Base-by-base conservation (phyloP, 2,888 invertebrate genomes). In the Andrena praecox region DNA sequence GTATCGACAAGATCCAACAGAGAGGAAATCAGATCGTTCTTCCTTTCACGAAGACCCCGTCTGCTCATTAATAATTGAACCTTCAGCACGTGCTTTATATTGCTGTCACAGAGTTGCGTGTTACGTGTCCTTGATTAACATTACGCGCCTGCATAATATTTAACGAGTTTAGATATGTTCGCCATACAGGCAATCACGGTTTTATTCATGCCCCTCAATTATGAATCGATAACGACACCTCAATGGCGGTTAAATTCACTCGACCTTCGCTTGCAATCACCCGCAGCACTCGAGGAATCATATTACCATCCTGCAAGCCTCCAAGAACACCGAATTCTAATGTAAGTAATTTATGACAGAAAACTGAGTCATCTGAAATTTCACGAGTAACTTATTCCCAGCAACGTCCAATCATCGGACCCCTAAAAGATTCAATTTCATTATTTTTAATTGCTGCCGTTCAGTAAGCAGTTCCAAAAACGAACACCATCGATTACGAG, bases 1-100 rank as follows among this genome's bases (percentile, higher is more conserved):
- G 48, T n/a, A 16, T 16, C 24, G 54, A 48, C 50, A 42, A 48
- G 33, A 20, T 62, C 31, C 60, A 20, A 48, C 42, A 27, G 12
- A 29, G 29, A 33, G 33, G 48, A 63, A 59, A 52, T 69, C 1
- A 35, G 63, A 52, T 72, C 56, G 64, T 8, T 12, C 63, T 35
- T 35, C 52, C 12, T 48, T 66, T 64, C 16, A 31, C 69, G 16
- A 69, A 60, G 63, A 54, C 27, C 67, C 10, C 64, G 64, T 72
- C 52, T 52, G 54, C 48, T 67, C 50, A 73, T 80, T 82, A 69
- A 69, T 42, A 80, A 77, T 77, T 73, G 59, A 54, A 52, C 80
- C 76, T 80, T 82, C 76, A 42, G 12, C 63, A 52, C 29, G 31
- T 71, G 71, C 72, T 69, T 82, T 66, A 73, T 73, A 77, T 82